These are phyloP conservation scores for Zele albiditarsus DNA, from an alignment of 2,888 invertebrate species.

Conservation along the genomic window DNA sequence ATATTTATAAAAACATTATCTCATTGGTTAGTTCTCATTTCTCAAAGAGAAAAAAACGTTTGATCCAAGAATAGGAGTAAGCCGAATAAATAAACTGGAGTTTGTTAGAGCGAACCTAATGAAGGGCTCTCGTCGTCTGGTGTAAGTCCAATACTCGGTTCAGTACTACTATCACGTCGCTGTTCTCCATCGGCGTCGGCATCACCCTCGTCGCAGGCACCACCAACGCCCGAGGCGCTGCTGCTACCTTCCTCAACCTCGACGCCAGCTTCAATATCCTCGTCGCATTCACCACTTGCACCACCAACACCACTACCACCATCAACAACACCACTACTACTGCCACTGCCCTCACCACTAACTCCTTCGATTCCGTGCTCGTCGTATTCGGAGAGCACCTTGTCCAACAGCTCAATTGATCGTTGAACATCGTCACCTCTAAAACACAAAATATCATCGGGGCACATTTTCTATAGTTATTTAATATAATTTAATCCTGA, in stretches of 20 bases:
- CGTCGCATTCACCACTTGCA: constrained; percentile 15
- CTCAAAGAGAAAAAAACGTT: constrained; percentile 6
- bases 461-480: constrained; percentile 44
- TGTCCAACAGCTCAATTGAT: constrained; percentile 90
- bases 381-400: constrained; percentile 93
- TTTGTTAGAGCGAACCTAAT: constrained; percentile 72
- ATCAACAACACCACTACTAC: constrained; percentile 71
- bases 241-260: constrained; percentile 48
- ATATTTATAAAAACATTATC: not conserved
- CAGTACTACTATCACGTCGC: constrained; percentile 72
- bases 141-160: constrained; percentile 74
- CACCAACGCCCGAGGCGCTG: constrained; percentile 43
- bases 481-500: not conserved
- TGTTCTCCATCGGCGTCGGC: constrained; percentile 57
- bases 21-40: not conserved
- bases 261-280: constrained; percentile 62
- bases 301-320: constrained; percentile 65
- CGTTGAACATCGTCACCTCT: constrained; percentile 91
- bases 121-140: constrained; percentile 84
- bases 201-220: constrained; percentile 39
- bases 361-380: constrained; percentile 78
- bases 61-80: constrained; percentile 37
- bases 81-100: constrained; percentile 21
- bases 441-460: constrained; percentile 70
- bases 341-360: constrained; percentile 75